Percentiles rank a stretch among this genome's conserved stretches.
phyloP scores from a whole-genome alignment of 2,113 vertebrate genomes.

The Polyodon spathula region DNA sequence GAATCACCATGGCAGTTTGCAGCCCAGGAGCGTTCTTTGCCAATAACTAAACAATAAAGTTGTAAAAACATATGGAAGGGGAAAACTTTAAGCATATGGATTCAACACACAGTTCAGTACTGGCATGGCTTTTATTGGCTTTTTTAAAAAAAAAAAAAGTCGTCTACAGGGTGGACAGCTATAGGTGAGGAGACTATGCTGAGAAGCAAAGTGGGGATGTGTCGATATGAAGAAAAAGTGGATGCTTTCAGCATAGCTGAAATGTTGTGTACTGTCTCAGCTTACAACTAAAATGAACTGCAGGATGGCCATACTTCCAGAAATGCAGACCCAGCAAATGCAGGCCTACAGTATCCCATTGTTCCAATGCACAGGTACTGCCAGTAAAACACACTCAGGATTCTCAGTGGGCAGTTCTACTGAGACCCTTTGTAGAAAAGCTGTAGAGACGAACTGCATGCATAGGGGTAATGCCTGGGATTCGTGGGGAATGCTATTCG shows the following conservation, averaged over 20 bases:
- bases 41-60: not conserved
- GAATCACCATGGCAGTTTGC: not conserved
- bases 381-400: not conserved
- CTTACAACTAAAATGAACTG: constrained; percentile 20
- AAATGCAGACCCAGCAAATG: not conserved
- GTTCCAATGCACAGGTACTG: no score
- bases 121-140: not conserved
- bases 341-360: not conserved
- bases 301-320: constrained; percentile 1
- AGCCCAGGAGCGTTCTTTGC: constrained; percentile 5
- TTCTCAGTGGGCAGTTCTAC: not conserved
- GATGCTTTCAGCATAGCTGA: no score
- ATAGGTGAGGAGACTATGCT: no score
- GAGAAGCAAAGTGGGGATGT: no score
- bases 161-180: no score
- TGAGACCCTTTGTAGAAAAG: constrained; percentile 7
- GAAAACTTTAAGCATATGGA: constrained; percentile 16
- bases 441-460: not conserved
- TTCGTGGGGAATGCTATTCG: constrained; percentile 8
- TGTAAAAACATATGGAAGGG: constrained; percentile 10
- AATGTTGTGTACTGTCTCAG: constrained; percentile 31
- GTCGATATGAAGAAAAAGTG: no score
- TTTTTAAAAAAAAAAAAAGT: no score
- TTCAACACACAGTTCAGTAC: not conserved
- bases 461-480: constrained; percentile 10